Conservation (phyloP, 2,888 invertebrate species). For the Amaurobius ferox region DNA sequence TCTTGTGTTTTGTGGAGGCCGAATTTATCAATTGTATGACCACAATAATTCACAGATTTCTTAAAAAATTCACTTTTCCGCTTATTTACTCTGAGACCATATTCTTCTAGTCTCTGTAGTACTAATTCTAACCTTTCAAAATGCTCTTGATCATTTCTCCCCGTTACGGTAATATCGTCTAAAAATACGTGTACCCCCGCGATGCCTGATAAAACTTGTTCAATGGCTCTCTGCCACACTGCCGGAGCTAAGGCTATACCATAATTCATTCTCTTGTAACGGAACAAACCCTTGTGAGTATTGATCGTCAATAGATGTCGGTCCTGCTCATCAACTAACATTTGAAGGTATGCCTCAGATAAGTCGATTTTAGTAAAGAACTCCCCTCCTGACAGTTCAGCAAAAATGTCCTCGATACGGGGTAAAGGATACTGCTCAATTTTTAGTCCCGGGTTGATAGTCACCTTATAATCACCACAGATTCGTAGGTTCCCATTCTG, state of each 20-base stretch:
- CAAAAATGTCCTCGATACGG: slow-evolving; percentile 74
- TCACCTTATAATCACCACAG: slow-evolving; percentile 75
- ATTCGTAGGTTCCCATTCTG: slow-evolving; percentile 74
- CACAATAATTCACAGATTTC: slow-evolving; percentile 50
- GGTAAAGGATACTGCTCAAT: slow-evolving; percentile 75
- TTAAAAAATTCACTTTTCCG: slow-evolving; percentile 23
- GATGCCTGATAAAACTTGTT: slow-evolving; percentile 28
- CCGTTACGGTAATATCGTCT: slow-evolving; percentile 25
- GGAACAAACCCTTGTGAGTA: slow-evolving; percentile 76
- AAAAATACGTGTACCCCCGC: slow-evolving; percentile 17
- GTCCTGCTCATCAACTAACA: slow-evolving; percentile 76
- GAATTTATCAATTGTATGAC: slow-evolving; percentile 49
- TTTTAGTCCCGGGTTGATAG: slow-evolving; percentile 74
- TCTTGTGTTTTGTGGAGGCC: slow-evolving; percentile 52
- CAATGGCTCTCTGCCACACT: slow-evolving; percentile 74
- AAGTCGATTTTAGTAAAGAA: slow-evolving; percentile 75
- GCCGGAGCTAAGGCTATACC: slow-evolving; percentile 76
- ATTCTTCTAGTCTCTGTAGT: neutral
- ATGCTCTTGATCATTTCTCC: slow-evolving; percentile 23
- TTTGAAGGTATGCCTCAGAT: slow-evolving; percentile 76
- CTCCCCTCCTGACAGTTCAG: slow-evolving; percentile 74
- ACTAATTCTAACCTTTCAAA: slow-evolving; percentile 27
- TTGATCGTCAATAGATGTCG: slow-evolving; percentile 76
- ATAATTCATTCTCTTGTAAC: slow-evolving; percentile 76
- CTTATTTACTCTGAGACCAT: too few relatives aligned